phyloP scores from a whole-genome alignment of 2,113 vertebrate species.

The Spilogale gracilis region DNA sequence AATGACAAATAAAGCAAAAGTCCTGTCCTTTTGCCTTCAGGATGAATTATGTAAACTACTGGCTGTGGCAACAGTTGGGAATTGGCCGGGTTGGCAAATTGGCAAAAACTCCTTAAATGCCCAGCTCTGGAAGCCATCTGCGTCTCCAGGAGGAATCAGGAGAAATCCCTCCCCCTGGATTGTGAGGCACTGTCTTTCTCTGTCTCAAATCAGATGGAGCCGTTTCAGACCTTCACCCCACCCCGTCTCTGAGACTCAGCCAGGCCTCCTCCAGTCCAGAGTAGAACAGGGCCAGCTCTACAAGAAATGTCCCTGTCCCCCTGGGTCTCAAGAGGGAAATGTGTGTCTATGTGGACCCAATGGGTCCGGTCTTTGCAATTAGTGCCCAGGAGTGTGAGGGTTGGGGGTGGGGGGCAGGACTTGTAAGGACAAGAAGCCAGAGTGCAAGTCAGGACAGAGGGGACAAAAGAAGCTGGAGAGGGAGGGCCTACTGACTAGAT shows the following conservation, averaged over 20 bases:
- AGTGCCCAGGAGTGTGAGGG: background rate
- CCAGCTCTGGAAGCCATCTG: background rate
- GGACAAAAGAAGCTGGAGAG: background rate
- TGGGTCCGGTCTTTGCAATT: background rate
- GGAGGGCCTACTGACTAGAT: background rate
- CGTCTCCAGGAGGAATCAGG: background rate
- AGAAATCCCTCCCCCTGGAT: background rate
- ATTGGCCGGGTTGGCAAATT: constrained; percentile 23
- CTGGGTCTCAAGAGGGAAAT: background rate
- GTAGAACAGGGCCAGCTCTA: background rate
- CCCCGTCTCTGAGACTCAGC: background rate
- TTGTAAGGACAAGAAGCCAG: background rate
- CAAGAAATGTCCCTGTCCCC: background rate
- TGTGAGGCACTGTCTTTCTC: background rate
- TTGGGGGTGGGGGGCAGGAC: background rate
- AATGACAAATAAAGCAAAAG: constrained; percentile 52
- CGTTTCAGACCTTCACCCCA: background rate
- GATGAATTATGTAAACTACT: background rate
- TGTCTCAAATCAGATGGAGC: background rate
- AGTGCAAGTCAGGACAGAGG: background rate
- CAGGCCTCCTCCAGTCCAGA: background rate
- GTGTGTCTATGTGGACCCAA: background rate
- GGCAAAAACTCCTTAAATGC: background rate
- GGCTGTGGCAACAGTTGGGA: background rate
- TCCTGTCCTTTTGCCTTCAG: background rate